Evolutionary conservation across 2,797 vertebrate species (phyloP).

Genomic region (Malurus leucopterus): DNA sequence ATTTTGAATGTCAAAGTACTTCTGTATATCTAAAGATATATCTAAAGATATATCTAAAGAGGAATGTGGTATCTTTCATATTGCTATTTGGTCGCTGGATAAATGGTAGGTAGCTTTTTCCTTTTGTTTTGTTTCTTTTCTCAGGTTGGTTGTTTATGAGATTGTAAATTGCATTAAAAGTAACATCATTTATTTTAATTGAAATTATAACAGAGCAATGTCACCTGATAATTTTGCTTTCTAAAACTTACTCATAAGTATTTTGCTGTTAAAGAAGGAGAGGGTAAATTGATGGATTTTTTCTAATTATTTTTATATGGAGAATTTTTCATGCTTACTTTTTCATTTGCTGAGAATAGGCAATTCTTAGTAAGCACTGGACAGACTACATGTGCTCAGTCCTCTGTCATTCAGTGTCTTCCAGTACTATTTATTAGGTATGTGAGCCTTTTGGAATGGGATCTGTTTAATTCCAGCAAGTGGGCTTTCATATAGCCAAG

Average conservation of each 20-base stretch:
- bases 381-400: neutral
- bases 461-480: neutral
- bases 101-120: neutral
- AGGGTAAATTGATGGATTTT: neutral
- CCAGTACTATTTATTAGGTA: neutral
- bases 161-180: neutral
- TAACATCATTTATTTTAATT: neutral
- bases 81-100: neutral
- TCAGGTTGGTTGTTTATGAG: neutral
- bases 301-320: neutral
- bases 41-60: too few relatives aligned
- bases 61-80: neutral
- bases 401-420: neutral
- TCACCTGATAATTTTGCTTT: neutral
- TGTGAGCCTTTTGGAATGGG: neutral
- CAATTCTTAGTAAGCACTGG: neutral
- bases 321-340: neutral
- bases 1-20: neutral
- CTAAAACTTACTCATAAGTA: neutral
- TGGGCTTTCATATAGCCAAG: neutral
- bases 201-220: neutral
- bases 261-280: neutral
- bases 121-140: neutral
- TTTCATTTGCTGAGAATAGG: neutral
- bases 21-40: neutral